These are phyloP conservation scores for Hartigia nigra DNA, from an alignment of 2,888 invertebrate genomes.

Conservation along the genomic window DNA sequence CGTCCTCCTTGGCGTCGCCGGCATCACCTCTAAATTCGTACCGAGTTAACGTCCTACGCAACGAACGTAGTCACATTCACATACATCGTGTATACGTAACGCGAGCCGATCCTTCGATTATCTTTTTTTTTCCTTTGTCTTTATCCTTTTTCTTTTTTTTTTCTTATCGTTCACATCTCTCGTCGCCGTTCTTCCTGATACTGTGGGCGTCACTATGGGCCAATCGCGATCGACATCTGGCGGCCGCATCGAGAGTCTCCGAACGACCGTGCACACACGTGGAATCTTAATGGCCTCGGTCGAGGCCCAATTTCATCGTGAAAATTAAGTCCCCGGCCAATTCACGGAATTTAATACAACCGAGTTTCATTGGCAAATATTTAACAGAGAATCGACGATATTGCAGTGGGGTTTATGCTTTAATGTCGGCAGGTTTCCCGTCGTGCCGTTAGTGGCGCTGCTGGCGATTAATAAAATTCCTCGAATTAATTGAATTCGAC, in stretches of 20 bases:
- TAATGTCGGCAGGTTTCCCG: too few species aligned
- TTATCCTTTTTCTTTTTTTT: slow-evolving; percentile 3
- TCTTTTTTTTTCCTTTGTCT: neutral
- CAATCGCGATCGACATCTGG: neutral
- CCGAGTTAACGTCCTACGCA: slow-evolving; percentile 2
- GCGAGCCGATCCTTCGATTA: slow-evolving; percentile 10
- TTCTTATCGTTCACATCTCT: slow-evolving; percentile 8
- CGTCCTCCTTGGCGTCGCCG: slow-evolving; percentile 4
- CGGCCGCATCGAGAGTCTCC: neutral
- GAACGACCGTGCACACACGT: neutral
- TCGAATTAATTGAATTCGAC: neutral
- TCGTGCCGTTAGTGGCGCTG: neutral
- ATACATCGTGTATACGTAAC: neutral
- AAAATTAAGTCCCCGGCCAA: neutral
- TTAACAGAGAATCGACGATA: neutral
- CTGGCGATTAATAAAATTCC: neutral
- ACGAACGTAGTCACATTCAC: neutral
- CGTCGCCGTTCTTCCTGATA: neutral
- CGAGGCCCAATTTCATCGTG: neutral
- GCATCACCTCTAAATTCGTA: slow-evolving; percentile 7
- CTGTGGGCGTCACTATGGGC: neutral
- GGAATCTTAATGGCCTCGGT: neutral
- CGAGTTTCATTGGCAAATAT: neutral
- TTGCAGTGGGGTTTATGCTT: neutral
- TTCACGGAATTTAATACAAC: neutral